Conservation (phyloP, 2,797 vertebrate species). For the Lutjanus campechanus region DNA sequence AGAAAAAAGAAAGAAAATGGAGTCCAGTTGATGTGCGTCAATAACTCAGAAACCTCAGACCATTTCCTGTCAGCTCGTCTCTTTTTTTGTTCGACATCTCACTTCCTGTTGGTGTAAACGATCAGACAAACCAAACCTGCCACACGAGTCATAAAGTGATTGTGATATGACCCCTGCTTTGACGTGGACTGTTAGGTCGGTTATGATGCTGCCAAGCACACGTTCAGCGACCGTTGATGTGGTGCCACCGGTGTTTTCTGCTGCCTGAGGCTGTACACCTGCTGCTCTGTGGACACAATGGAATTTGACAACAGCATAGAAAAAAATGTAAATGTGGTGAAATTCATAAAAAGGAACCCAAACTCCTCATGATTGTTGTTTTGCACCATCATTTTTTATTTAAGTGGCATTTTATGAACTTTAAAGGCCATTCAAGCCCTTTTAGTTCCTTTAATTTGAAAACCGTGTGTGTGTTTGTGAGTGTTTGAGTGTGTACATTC, state of each 20-base stretch:
- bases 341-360: neutral
- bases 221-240: neutral
- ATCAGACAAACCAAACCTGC: neutral
- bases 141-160: constrained; percentile 38
- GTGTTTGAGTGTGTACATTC: neutral
- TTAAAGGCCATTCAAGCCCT: constrained; percentile 6
- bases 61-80: constrained; percentile 49
- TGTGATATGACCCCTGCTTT: constrained; percentile 34
- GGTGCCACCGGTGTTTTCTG: neutral
- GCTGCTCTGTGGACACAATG: too few relatives aligned
- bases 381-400: neutral
- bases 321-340: neutral
- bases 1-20: neutral
- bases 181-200: constrained; percentile 24
- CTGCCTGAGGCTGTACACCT: neutral
- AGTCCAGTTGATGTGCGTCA: neutral
- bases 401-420: constrained; percentile 10
- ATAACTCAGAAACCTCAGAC: constrained; percentile 30
- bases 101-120: constrained; percentile 17
- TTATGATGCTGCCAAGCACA: constrained; percentile 27
- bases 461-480: neutral
- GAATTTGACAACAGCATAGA: neutral
- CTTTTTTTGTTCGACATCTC: constrained; percentile 7
- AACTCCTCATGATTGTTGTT: neutral
- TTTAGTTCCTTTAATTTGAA: constrained; percentile 1